Evolutionary conservation across 2,888 invertebrate species (phyloP), one percentile per base, ranked within the genome.

Genomic region (Cylindroiulus punctatus): DNA sequence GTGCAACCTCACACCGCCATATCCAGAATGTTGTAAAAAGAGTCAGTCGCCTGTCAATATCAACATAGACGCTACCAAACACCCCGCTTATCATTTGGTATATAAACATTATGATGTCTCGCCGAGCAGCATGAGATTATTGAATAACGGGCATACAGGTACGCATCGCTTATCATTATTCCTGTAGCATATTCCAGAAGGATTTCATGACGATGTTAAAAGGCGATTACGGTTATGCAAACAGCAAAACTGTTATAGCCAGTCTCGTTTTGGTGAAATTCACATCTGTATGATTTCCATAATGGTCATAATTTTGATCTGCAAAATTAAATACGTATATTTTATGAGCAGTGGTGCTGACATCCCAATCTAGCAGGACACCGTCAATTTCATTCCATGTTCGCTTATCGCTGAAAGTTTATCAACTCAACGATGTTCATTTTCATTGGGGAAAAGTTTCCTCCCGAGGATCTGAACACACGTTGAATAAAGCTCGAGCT

Each of bases 381-480:
- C 76, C 30, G 10, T 30, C 76, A 76, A 14, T 76, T 76, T 76
- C 76, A 14, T 76, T 76, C 30, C 12, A 30, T 1, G 14, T 30
- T 30, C 30, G 12, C 8, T 7, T 26, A 76, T 0, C 30, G 30
- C 12, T 8, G 0, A 26, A 30, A 30, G 30, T 4, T 14, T 30
- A 30, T 76, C 0, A 1, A 14, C 26, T 76, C 30, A 4, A 76
- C 14, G 14, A 30, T 30, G 30, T 76, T 30, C 76, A 76, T 17
- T 76, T 76, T 76, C 76, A 76, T 76, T 76, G 76, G 76, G 76
- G 76, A 76, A 76, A 76, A 30, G 76, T 76, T 30, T 76, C 76
- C 26, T 76, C 76, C 30, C 76, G 30, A 76, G 76, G 76, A 76
- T 26, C 76, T 30, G 76, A 76, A 30, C 76, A 76, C 30, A 76